Base-by-base conservation (phyloP, 2,888 invertebrate species). In the Sesamia inferens region DNA sequence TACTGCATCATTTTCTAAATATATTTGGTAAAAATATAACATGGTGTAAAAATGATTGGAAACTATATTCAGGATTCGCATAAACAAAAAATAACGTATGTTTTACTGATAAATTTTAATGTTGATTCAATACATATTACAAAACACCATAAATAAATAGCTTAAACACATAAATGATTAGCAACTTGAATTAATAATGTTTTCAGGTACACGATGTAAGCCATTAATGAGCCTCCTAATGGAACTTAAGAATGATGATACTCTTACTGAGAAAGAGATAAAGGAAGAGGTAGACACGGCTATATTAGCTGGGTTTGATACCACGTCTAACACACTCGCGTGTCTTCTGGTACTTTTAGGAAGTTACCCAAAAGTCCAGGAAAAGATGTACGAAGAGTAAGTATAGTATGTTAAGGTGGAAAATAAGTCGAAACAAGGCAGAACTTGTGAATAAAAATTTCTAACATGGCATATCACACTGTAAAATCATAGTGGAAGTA, bases 301-400 rank as follows among this genome's bases (percentile, higher is more conserved):
- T 19, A 76, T 87, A 31, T 75, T 71, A 19, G 85, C 83, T 8
- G 87, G 82, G 0, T 81, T 78, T 22, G 85, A 88, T 19, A 85
- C 86, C 0, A 81, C 82, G 10, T 78, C 84, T 0, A 71, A 72
- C 10, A 39, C 78, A 8, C 68, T 86, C 0, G 67, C 70, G 5
- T 81, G 63, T 11, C 59, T 79, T 5, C 19, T 81, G 2, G 72
- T 81, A 7, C 58, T 82, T 5, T 22, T 87, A 0, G 88, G 94
- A 11, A 86, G 88, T 0, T 85, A 92, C 77, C 91, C 90, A 44
- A 86, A 92, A 66, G 86, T 93, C 11, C 94, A 95, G 84, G 74
- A 88, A 24, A 85, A 84, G 22, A 75, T 90, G 68, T 84, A 85
- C 74, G 62, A 87, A 48, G 91, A 92, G 92, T 90, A 83, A 88